phyloP scores from a whole-genome alignment of 2,888 invertebrate species.

The Mantis religiosa region DNA sequence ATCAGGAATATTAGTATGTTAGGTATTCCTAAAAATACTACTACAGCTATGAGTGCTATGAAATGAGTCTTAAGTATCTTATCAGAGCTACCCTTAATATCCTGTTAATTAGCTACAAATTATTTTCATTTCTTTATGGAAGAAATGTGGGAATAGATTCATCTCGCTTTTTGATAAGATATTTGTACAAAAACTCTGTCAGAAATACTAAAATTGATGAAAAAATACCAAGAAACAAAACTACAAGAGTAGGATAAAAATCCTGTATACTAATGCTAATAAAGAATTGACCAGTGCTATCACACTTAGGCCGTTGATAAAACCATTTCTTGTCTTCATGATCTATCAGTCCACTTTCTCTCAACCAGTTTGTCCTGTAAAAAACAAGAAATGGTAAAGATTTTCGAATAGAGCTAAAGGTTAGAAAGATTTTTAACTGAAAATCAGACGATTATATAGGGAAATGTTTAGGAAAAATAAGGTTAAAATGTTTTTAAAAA shows the following conservation, averaged over 20 bases:
- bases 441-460: too few species aligned
- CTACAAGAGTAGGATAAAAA: neutral
- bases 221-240: neutral
- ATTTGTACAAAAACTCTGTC: neutral
- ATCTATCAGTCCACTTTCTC: neutral
- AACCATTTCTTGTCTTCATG: neutral
- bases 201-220: neutral
- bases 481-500: too few species aligned
- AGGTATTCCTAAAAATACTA: too few species aligned
- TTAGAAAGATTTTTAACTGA: too few species aligned
- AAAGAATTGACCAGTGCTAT: neutral
- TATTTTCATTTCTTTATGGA: neutral
- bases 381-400: neutral
- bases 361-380: neutral
- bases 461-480: too few species aligned
- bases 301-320: neutral
- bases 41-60: too few species aligned
- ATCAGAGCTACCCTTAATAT: too few species aligned
- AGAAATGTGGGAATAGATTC: neutral
- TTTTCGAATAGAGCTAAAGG: too few species aligned
- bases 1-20: too few species aligned
- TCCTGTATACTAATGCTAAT: neutral
- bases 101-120: too few species aligned
- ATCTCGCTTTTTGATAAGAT: neutral
- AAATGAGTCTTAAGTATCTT: too few species aligned